Percentiles rank a stretch among this genome's conserved stretches.
These are phyloP conservation scores for Plumapathes pennacea DNA, from an alignment of 92 coral and sea anemone genomes.

Conservation along the genomic window DNA sequence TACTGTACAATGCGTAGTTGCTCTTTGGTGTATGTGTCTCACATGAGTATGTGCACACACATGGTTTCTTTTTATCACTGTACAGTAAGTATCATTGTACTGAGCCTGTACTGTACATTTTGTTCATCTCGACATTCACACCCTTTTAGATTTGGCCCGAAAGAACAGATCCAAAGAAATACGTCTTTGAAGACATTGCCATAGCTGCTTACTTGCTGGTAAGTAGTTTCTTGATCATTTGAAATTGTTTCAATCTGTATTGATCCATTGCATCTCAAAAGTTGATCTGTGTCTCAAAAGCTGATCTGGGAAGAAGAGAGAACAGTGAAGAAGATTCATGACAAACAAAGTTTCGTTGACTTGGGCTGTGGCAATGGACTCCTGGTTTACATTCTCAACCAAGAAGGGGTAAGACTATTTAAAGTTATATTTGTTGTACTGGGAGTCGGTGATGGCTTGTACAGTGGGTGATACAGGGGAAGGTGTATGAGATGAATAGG, in stretches of 20 bases:
- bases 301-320: conserved; percentile 85
- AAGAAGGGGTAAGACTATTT: conserved; percentile 73
- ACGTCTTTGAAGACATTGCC: conserved; percentile 97
- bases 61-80: too few species aligned
- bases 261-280: neutral
- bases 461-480: neutral
- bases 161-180: conserved; percentile 92
- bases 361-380: conserved; percentile 99
- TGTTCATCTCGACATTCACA: neutral
- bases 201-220: conserved; percentile 93
- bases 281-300: conserved; percentile 16
- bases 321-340: conserved; percentile 12
- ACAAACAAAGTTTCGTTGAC: conserved; percentile 85
- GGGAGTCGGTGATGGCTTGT: too few species aligned
- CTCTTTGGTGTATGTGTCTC: too few species aligned
- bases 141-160: conserved; percentile 89
- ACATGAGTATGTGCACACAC: too few species aligned
- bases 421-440: neutral
- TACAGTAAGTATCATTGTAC: neutral
- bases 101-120: neutral
- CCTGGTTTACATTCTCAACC: conserved; percentile 75
- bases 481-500: neutral
- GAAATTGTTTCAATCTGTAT: neutral
- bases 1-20: neutral
- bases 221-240: conserved; percentile 10